Conservation (phyloP, 2,888 invertebrate species). For the Tuta absoluta region DNA sequence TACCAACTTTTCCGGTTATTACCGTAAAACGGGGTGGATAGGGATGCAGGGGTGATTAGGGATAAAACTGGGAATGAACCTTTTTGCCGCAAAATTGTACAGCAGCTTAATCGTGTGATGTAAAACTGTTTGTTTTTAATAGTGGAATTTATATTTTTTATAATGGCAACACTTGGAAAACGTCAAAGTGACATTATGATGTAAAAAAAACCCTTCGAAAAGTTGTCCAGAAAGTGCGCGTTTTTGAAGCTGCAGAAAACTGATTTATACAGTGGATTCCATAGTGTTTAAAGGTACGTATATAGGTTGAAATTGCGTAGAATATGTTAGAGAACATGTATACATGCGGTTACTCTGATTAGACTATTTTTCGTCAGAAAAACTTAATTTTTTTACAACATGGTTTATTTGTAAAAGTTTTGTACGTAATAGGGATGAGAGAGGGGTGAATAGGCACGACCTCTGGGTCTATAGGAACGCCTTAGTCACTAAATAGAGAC, state of each 20-base stretch:
- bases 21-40: not conserved
- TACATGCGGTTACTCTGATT: not conserved
- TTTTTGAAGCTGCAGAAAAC: not conserved
- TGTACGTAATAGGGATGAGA: not conserved
- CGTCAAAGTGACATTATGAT: not conserved
- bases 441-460: not conserved
- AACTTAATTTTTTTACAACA: not conserved
- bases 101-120: not conserved
- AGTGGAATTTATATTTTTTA: not conserved
- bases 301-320: not conserved
- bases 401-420: not conserved
- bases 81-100: not conserved
- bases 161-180: not conserved
- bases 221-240: not conserved
- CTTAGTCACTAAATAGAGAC: not conserved
- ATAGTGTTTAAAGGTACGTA: not conserved
- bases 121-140: not conserved
- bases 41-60: not conserved
- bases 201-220: not conserved
- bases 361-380: not conserved
- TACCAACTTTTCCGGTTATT: too few relatives aligned
- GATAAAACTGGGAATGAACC: not conserved
- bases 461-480: not conserved
- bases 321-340: not conserved
- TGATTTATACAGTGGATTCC: not conserved